These are phyloP conservation scores for Trachemys scripta DNA, from an alignment of 2,113 vertebrate species.

Conservation along the genomic window DNA sequence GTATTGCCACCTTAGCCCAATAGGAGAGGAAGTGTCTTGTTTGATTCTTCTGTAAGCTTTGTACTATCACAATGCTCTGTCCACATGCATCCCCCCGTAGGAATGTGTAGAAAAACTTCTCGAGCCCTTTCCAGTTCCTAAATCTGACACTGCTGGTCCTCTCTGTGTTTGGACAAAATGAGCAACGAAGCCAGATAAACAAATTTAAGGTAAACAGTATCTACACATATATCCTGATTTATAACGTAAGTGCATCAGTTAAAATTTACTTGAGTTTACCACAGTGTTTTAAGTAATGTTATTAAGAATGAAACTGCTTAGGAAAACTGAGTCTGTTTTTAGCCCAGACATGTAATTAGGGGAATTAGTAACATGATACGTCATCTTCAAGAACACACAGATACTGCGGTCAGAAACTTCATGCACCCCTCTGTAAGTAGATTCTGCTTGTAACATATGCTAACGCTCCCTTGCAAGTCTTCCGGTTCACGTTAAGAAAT, in stretches of 20 bases:
- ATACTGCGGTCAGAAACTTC: constrained; percentile 60
- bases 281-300: constrained; percentile 71
- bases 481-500: not conserved
- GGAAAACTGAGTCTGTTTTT: constrained; percentile 83
- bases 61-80: constrained; percentile 19
- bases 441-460: constrained; percentile 16
- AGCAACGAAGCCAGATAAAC: constrained; percentile 75
- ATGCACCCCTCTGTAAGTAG: constrained; percentile 65
- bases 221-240: constrained; percentile 66
- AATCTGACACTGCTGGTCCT: constrained; percentile 42
- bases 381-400: constrained; percentile 67
- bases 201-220: constrained; percentile 79
- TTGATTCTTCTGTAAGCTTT: constrained; percentile 36
- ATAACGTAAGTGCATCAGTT: constrained; percentile 50
- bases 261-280: constrained; percentile 69
- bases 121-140: constrained; percentile 66
- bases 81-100: constrained; percentile 8
- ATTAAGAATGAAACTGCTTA: constrained; percentile 82
- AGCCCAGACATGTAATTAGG: constrained; percentile 84
- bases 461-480: not conserved
- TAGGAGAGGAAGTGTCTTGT: not conserved
- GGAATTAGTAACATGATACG: constrained; percentile 82
- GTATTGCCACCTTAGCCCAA: not conserved
- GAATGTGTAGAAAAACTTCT: constrained; percentile 64
- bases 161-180: constrained; percentile 57